phyloP scores from a whole-genome alignment of 2,113 vertebrate genomes.

The Arvicanthis niloticus region DNA sequence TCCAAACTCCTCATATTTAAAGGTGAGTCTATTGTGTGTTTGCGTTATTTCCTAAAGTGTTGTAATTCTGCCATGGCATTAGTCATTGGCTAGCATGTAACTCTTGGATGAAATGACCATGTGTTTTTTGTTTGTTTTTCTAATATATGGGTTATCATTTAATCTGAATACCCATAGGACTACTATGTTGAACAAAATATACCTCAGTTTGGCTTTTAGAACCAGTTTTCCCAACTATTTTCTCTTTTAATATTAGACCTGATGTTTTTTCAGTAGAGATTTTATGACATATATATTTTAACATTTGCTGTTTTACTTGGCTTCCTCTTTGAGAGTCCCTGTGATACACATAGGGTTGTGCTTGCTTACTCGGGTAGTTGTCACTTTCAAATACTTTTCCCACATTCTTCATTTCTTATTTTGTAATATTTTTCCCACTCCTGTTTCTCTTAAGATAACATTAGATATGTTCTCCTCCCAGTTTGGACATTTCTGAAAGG shows the following conservation, averaged over 20 bases:
- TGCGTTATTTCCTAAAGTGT: slow-evolving; percentile 3
- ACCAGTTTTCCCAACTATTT: slow-evolving; percentile 24
- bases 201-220: background rate
- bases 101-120: background rate
- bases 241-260: background rate
- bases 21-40: background rate
- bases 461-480: background rate
- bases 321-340: background rate
- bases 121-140: background rate
- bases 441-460: background rate
- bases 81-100: background rate
- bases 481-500: background rate
- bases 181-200: background rate
- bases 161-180: background rate
- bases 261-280: background rate
- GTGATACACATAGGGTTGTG: background rate
- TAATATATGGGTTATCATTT: background rate
- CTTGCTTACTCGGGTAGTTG: background rate
- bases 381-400: background rate
- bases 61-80: background rate
- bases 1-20: background rate
- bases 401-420: background rate
- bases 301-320: background rate
- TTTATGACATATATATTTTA: background rate
- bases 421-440: background rate